Conservation (phyloP, 2,888 invertebrate species). For the Polyommatus iphigenia region DNA sequence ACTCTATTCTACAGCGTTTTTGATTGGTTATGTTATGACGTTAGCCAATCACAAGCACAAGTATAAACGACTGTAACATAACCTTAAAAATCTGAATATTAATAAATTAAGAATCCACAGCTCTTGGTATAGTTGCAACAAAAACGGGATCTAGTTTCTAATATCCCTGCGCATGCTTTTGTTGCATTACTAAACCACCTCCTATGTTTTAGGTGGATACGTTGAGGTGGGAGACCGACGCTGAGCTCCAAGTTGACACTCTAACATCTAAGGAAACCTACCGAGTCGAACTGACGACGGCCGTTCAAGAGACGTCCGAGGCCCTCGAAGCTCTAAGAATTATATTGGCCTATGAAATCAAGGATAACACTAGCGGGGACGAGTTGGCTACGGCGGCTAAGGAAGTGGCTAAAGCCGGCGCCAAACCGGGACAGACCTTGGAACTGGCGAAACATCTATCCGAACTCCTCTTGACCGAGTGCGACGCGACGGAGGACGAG, state of each 20-base stretch:
- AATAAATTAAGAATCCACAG: too few relatives aligned
- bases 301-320: conserved; percentile 85
- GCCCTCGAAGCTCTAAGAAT: conserved; percentile 84
- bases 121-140: too few relatives aligned
- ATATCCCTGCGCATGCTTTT: not conserved
- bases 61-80: too few relatives aligned
- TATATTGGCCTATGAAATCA: conserved; percentile 63
- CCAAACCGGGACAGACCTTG: conserved; percentile 88
- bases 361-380: conserved; percentile 76
- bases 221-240: conserved; percentile 87
- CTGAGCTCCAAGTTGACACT: conserved; percentile 91
- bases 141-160: too few relatives aligned
- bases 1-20: too few relatives aligned
- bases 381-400: conserved; percentile 83
- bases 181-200: not conserved
- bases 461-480: conserved; percentile 86
- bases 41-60: too few relatives aligned
- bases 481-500: conserved; percentile 83
- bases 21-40: too few relatives aligned
- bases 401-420: conserved; percentile 87
- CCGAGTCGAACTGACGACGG: conserved; percentile 86
- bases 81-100: too few relatives aligned
- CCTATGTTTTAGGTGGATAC: conserved; percentile 83
- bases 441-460: conserved; percentile 91
- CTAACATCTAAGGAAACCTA: conserved; percentile 92